Evolutionary conservation across 2,113 vertebrate species (phyloP).

Genomic region (Micromys minutus): DNA sequence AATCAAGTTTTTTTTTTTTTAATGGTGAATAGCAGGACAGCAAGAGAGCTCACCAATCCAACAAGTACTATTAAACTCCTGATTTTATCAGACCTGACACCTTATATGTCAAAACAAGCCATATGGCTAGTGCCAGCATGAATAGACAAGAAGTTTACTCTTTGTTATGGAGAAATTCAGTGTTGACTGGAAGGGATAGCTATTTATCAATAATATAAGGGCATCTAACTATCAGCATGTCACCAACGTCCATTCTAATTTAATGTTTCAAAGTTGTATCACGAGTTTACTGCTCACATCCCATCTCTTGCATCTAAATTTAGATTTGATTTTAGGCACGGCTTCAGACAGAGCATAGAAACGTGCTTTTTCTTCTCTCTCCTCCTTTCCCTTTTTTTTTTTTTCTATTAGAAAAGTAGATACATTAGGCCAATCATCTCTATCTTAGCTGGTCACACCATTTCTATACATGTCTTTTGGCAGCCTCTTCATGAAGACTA

Average conservation of each 20-base stretch:
- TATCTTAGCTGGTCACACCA: not conserved
- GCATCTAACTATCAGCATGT: not conserved
- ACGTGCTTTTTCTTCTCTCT: not conserved
- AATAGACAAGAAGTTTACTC: not conserved
- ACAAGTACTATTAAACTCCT: not conserved
- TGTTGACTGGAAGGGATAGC: not conserved
- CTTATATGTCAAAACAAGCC: not conserved
- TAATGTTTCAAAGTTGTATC: not conserved
- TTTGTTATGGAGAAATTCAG: not conserved
- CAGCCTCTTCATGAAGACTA: not conserved
- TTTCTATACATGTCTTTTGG: not conserved
- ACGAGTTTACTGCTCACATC: not conserved
- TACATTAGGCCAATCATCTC: not conserved
- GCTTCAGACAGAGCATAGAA: not conserved
- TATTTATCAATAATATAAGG: conserved; percentile 5
- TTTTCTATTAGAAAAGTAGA: not conserved
- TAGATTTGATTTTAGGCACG: not conserved
- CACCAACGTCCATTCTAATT: not conserved
- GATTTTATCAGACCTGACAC: not conserved
- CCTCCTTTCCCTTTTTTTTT: not conserved
- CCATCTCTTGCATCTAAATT: not conserved
- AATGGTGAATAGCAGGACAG: not conserved
- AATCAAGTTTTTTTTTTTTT: not conserved
- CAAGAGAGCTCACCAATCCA: not conserved
- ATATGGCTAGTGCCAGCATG: not conserved